Percentiles rank a stretch among this genome's conserved stretches.
Conservation (phyloP, 2,113 vertebrate genomes). For the Callipepla californica region DNA sequence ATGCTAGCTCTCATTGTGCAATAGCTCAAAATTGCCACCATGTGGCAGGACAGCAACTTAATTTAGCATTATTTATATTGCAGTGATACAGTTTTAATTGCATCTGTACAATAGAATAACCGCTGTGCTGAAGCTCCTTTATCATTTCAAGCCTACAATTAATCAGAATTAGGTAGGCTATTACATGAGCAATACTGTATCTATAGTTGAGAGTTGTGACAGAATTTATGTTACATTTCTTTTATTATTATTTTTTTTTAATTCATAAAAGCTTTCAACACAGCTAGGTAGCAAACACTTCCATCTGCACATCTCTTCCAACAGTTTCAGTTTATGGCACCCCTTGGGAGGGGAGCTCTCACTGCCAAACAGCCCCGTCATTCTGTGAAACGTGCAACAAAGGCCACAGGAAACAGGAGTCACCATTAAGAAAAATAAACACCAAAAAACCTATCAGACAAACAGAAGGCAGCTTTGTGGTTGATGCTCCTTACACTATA, state of each 20-base stretch:
- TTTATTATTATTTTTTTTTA: neutral
- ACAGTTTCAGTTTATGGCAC: neutral
- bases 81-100: constrained; percentile 59
- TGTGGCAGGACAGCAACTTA: constrained; percentile 69
- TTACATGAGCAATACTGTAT: constrained; percentile 27
- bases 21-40: constrained; percentile 81
- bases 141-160: constrained; percentile 51
- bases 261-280: neutral
- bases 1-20: constrained; percentile 19
- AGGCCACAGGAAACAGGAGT: constrained; percentile 52
- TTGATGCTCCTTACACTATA: neutral
- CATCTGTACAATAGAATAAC: constrained; percentile 45
- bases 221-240: constrained; percentile 17
- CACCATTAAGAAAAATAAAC: neutral
- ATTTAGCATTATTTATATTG: constrained; percentile 33
- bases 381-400: neutral
- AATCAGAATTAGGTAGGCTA: constrained; percentile 71
- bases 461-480: constrained; percentile 19
- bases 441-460: neutral
- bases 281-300: neutral
- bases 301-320: neutral
- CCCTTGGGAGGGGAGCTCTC: neutral
- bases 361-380: constrained; percentile 23
- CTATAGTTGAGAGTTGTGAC: constrained; percentile 4
- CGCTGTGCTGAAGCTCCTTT: constrained; percentile 61